These are phyloP conservation scores for Crocodylus rhombifer DNA, from an alignment of 2,797 vertebrate genomes.

Conservation along the genomic window DNA sequence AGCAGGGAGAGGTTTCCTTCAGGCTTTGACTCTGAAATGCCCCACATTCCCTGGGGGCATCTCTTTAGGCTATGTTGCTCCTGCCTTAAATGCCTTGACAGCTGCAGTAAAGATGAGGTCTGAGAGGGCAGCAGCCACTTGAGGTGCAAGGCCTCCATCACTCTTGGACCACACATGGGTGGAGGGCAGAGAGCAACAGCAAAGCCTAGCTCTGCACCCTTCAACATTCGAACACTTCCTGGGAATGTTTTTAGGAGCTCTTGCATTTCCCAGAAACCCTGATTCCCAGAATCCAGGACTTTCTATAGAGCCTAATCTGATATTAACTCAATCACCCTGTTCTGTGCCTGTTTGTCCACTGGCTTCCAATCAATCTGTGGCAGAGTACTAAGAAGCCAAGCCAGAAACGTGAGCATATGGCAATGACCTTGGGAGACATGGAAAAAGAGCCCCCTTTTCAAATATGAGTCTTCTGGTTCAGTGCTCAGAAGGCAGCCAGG, in stretches of 20 bases:
- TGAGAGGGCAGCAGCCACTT: fast-evolving
- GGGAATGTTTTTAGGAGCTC: slow-evolving; percentile 53
- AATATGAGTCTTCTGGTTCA: background rate
- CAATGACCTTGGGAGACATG: background rate
- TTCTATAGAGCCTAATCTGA: slow-evolving; percentile 52
- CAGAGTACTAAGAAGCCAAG: slow-evolving; percentile 36
- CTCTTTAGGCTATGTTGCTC: background rate
- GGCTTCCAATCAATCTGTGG: slow-evolving; percentile 42
- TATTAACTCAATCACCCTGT: slow-evolving; percentile 48
- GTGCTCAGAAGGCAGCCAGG: background rate
- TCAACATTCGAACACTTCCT: background rate
- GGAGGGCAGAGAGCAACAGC: background rate
- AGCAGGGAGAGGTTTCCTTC: background rate
- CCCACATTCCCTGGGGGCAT: background rate
- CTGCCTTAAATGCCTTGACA: fast-evolving
- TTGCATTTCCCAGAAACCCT: slow-evolving; percentile 58
- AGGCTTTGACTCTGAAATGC: background rate
- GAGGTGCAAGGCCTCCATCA: background rate
- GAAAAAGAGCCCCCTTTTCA: background rate
- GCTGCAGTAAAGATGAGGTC: background rate
- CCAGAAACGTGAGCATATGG: background rate
- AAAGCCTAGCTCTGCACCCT: slow-evolving; percentile 1
- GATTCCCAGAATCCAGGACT: slow-evolving; percentile 59
- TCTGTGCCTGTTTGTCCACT: slow-evolving; percentile 61
- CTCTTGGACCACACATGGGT: background rate